Percentiles rank a stretch among this genome's conserved stretches.
phyloP scores from a whole-genome alignment of 2,888 invertebrate genomes.

The Ornithoptera alexandrae region DNA sequence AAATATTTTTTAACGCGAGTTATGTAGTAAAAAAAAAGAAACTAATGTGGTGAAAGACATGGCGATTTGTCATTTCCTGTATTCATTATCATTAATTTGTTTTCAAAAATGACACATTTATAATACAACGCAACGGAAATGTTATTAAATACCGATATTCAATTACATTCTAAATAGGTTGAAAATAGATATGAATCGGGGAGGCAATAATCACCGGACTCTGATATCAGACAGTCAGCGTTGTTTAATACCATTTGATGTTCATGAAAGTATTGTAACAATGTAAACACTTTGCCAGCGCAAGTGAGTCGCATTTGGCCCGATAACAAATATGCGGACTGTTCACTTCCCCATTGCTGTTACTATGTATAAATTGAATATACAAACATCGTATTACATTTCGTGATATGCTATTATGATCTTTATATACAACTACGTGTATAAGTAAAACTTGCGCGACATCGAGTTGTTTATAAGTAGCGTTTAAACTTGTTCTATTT shows the following conservation, averaged over 20 bases:
- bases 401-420: conserved; percentile 9
- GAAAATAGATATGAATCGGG: not conserved
- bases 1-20: not conserved
- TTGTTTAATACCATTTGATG: not conserved
- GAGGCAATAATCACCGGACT: not conserved
- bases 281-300: conserved; percentile 10
- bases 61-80: not conserved
- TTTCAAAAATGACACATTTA: not conserved
- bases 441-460: not conserved
- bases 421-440: not conserved
- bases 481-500: no score
- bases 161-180: not conserved
- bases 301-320: conserved; percentile 25
- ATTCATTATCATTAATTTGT: not conserved
- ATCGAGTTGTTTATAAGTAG: no score
- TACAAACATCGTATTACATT: conserved; percentile 19
- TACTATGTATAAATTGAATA: conserved; percentile 26
- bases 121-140: not conserved
- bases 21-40: not conserved
- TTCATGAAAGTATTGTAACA: conserved; percentile 4
- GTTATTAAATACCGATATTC: not conserved
- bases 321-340: conserved; percentile 23
- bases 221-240: not conserved
- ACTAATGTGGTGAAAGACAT: not conserved
- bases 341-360: conserved; percentile 21